phyloP scores from a whole-genome alignment of 2,797 vertebrate genomes.

The Morelia viridis region DNA sequence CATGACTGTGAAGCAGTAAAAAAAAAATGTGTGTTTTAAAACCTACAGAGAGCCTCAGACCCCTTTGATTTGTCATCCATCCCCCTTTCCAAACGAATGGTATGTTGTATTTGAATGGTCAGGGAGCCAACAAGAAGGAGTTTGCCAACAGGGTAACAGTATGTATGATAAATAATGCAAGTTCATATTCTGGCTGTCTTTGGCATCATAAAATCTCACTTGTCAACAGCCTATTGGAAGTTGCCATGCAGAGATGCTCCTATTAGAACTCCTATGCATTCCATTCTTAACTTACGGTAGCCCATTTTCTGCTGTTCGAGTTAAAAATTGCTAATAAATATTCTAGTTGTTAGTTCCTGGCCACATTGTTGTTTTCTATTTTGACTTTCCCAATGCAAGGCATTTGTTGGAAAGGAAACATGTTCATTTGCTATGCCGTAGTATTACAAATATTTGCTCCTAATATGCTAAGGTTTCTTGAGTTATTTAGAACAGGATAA shows the following conservation, averaged over 20 bases:
- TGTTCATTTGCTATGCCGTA: constrained; percentile 41
- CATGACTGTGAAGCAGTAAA: no score
- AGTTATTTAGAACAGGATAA: constrained; percentile 61
- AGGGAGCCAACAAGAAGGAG: constrained; percentile 26
- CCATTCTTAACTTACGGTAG: background rate
- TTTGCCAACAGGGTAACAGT: constrained; percentile 48
- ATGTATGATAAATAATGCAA: constrained; percentile 59
- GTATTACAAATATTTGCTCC: constrained; percentile 50
- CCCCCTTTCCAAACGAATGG: constrained; percentile 51
- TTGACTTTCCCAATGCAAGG: constrained; percentile 17
- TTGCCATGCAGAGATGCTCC: background rate
- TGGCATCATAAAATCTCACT: constrained; percentile 23
- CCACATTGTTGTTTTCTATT: constrained; percentile 32
- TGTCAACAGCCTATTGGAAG: background rate
- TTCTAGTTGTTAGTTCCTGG: background rate
- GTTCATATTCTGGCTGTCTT: constrained; percentile 37
- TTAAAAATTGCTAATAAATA: constrained; percentile 10
- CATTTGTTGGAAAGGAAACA: constrained; percentile 11
- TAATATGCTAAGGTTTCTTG: constrained; percentile 51
- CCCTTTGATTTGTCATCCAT: constrained; percentile 50
- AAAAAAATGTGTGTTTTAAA: background rate
- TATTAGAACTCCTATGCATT: background rate
- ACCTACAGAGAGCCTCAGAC: constrained; percentile 41
- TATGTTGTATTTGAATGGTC: constrained; percentile 55
- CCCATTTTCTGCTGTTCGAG: background rate